Percentiles rank a stretch among this genome's conserved stretches.
Evolutionary conservation across 2,888 invertebrate species (phyloP).

Genomic region (Parnassius mnemosyne): DNA sequence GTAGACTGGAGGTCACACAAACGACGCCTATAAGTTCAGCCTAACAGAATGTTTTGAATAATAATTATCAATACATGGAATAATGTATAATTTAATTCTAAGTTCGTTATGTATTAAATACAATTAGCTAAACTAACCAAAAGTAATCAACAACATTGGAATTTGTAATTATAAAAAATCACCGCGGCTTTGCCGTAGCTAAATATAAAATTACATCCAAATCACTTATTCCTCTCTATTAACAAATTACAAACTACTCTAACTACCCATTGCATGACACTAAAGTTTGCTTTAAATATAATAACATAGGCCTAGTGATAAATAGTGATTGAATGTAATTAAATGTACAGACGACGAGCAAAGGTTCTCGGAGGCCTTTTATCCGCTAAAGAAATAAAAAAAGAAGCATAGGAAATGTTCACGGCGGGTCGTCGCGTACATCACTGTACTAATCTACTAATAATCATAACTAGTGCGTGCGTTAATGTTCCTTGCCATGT

Average conservation of each 20-base stretch:
- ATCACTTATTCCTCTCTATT: neutral
- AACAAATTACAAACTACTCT: neutral
- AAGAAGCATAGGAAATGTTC: no score
- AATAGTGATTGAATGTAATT: neutral
- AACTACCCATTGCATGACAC: neutral
- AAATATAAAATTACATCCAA: slow-evolving; percentile 11
- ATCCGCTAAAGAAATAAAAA: no score
- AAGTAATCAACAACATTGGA: slow-evolving; percentile 4
- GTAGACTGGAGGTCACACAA: no score
- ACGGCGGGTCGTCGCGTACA: no score
- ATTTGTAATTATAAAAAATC: neutral
- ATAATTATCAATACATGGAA: neutral
- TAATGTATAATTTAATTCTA: neutral
- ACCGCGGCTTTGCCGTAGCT: slow-evolving; percentile 10
- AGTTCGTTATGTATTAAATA: no score
- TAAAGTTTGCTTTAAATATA: neutral
- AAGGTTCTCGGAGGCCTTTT: no score
- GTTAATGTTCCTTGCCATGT: no score
- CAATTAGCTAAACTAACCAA: neutral
- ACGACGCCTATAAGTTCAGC: no score
- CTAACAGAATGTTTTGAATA: no score
- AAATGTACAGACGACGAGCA: neutral
- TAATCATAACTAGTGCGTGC: no score
- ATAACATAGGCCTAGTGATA: slow-evolving; percentile 3
- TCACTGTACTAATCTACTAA: no score